Conservation (phyloP, 2,113 vertebrate species). For the Ageneiosus marmoratus region DNA sequence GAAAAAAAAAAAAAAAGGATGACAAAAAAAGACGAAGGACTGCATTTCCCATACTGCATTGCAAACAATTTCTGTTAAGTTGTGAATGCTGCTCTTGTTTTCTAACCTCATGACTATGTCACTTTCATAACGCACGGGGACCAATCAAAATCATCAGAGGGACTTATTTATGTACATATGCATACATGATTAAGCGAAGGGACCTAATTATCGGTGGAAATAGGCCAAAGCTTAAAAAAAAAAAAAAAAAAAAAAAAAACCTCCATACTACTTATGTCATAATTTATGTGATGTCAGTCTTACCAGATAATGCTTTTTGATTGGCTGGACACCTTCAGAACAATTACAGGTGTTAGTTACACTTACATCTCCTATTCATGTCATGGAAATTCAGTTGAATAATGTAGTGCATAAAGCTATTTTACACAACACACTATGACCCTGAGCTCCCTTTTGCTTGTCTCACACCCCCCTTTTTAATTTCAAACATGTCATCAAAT, state of each 20-base stretch:
- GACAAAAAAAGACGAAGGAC: slow-evolving; percentile 22
- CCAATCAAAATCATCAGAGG: slow-evolving; percentile 59
- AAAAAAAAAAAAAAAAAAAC: too few species aligned
- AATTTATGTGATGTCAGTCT: slow-evolving; percentile 34
- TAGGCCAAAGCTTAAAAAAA: slow-evolving; percentile 63
- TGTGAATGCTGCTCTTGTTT: slow-evolving; percentile 65
- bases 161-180: slow-evolving; percentile 49
- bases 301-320: slow-evolving; percentile 12
- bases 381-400: slow-evolving; percentile 9
- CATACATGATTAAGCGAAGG: slow-evolving; percentile 52
- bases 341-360: background rate
- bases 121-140: slow-evolving; percentile 63
- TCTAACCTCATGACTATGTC: slow-evolving; percentile 70
- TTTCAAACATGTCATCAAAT: slow-evolving; percentile 56
- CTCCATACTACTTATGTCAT: slow-evolving; percentile 25
- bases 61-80: slow-evolving; percentile 71
- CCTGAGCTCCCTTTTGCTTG: slow-evolving; percentile 18
- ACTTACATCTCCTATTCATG: background rate
- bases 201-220: slow-evolving; percentile 60
- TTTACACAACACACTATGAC: background rate
- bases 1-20: background rate
- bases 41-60: slow-evolving; percentile 67
- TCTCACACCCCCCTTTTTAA: slow-evolving; percentile 27
- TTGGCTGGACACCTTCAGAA: slow-evolving; percentile 25
- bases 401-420: background rate